Evolutionary conservation across 2,888 invertebrate genomes (phyloP).

Genomic region (Notodonta dromedarius): DNA sequence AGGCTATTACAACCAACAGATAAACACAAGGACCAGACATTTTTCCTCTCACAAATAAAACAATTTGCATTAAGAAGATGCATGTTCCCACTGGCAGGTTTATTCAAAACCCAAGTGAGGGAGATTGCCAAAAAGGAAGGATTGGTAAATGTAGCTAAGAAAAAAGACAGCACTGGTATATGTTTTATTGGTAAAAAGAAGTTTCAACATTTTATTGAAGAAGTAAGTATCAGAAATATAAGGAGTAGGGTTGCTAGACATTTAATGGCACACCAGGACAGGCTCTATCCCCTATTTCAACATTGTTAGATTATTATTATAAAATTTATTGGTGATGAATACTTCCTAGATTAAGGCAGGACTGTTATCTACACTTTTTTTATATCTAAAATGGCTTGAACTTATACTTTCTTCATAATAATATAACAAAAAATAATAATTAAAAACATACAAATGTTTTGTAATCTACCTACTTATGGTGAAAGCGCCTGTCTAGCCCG

Average conservation of each 20-base stretch:
- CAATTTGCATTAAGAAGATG: conserved; percentile 90
- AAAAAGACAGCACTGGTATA: conserved; percentile 96
- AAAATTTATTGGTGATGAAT: too few relatives aligned
- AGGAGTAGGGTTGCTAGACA: too few relatives aligned
- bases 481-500: too few relatives aligned
- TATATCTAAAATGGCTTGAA: not conserved
- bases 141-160: conserved; percentile 86
- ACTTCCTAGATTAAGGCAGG: too few relatives aligned
- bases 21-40: conserved; percentile 95
- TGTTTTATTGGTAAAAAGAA: conserved; percentile 97
- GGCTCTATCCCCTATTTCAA: too few relatives aligned
- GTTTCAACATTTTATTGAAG: conserved; percentile 94
- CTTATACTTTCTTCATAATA: conserved; percentile 4
- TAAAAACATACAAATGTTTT: too few relatives aligned
- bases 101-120: conserved; percentile 91
- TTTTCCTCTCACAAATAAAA: conserved; percentile 94
- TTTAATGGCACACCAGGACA: too few relatives aligned
- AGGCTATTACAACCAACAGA: conserved; percentile 90
- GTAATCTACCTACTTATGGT: too few relatives aligned
- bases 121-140: conserved; percentile 89
- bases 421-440: too few relatives aligned
- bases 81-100: conserved; percentile 95
- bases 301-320: too few relatives aligned
- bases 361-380: too few relatives aligned
- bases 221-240: conserved; percentile 83